These are phyloP conservation scores for Saccopteryx bilineata DNA, from an alignment of 2,113 vertebrate species.

Conservation along the genomic window DNA sequence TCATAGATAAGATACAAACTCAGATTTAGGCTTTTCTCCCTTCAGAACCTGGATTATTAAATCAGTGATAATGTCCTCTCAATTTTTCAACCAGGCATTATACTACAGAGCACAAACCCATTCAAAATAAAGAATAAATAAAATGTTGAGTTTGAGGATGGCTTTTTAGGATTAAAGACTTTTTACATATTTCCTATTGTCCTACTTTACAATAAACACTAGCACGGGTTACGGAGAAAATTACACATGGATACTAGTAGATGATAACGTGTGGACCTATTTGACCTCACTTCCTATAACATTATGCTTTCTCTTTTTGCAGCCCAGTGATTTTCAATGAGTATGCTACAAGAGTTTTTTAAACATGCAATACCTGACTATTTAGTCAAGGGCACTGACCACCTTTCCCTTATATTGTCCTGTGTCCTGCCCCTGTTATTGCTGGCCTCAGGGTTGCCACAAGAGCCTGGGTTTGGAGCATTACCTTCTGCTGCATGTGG, in stretches of 20 bases:
- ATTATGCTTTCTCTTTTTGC: not conserved
- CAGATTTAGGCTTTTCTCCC: slow-evolving; percentile 37
- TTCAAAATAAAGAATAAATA: not conserved
- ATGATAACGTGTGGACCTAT: not conserved
- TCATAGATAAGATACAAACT: slow-evolving; percentile 73
- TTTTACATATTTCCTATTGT: not conserved
- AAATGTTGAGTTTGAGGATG: not conserved
- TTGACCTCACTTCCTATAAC: not conserved
- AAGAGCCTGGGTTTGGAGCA: too few relatives aligned
- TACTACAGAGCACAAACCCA: not conserved
- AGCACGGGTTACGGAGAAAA: too few relatives aligned
- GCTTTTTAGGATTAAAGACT: not conserved
- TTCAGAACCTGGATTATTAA: slow-evolving; percentile 76
- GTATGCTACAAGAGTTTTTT: too few relatives aligned
- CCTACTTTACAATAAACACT: not conserved
- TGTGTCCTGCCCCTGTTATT: too few relatives aligned
- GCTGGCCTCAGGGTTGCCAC: too few relatives aligned
- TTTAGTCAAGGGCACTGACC: too few relatives aligned
- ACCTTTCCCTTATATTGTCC: too few relatives aligned
- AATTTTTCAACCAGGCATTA: not conserved
- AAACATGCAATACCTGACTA: too few relatives aligned
- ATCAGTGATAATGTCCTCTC: not conserved
- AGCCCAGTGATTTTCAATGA: too few relatives aligned
- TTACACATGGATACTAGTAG: not conserved
- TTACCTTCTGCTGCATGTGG: too few relatives aligned